Conservation (phyloP, 2,113 vertebrate species). For the Heteronetta atricapilla region DNA sequence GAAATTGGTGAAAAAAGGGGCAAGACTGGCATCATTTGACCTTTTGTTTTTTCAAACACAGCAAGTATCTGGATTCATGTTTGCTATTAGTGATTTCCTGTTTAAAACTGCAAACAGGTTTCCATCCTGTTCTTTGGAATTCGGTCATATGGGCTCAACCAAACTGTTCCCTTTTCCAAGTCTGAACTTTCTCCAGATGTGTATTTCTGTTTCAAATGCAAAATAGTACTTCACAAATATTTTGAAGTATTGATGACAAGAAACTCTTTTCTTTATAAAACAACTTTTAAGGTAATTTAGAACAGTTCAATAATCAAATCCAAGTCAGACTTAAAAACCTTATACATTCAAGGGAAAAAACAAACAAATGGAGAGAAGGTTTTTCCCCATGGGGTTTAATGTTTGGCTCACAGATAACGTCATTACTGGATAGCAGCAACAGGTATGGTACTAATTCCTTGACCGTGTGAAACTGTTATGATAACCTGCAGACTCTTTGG, state of each 20-base stretch:
- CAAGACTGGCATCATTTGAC: neutral
- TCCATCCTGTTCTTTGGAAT: neutral
- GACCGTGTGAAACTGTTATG: neutral
- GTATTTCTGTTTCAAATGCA: neutral
- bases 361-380: neutral
- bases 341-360: neutral
- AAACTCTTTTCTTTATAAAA: neutral
- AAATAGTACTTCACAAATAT: slow-evolving; percentile 1
- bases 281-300: neutral
- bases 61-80: neutral
- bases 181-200: neutral
- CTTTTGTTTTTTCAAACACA: neutral
- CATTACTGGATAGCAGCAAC: neutral
- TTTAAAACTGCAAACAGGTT: neutral
- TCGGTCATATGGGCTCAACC: neutral
- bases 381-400: neutral
- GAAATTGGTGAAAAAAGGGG: neutral
- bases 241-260: neutral
- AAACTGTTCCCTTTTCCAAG: neutral
- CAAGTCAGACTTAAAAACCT: neutral
- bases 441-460: neutral
- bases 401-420: neutral
- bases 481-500: neutral
- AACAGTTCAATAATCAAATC: neutral
- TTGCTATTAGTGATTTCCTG: neutral